Base-by-base conservation (phyloP, 1,140 invertebrate genomes). In the Calephelis virginiensis region DNA sequence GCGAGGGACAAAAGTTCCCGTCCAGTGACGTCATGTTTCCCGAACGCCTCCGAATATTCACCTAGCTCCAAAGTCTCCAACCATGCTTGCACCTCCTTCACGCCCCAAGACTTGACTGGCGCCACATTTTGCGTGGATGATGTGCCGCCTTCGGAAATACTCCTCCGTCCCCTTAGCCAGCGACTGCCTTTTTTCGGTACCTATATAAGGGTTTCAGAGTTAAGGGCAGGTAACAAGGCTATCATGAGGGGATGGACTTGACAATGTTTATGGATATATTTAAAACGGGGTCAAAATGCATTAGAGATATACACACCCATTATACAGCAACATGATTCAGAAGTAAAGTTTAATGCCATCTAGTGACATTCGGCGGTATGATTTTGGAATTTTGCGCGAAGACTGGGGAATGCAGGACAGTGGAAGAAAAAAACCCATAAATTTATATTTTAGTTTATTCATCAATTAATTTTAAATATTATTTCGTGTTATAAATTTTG, bases 1-100 rank as follows among this genome's bases (percentile, higher is more conserved):
- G 97, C 97, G 59, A 99, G 90, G 9, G 95, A 94, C 0, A 99
- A 91, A 10, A 99, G 92, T 82, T 99, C 98, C 28, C 95, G 93
- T 6, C 98, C 98, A 47, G 97, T 94, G 70, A 99, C 97, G 86
- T 99, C 98, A 84, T 99, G 97, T 14, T 94, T 94, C 3, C 95
- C 92, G 80, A 99, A 99, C 56, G 94, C 95, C 74, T 96, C 95
- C 0, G 93, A 92, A 85, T 99, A 99, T 81, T 99, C 97, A 6
- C 93, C 93, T 8, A 99, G 93, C 69, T 97, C 96, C 61, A 99
- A 91, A 1, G 95, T 95, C 66, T 97, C 96, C 61, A 99, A 90
- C 98, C 98, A 99, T 11, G 92, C 92, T 61, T 94, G 94, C 2
- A 96, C 95, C 76, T 96, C 95, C 64, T 94, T 93, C 0, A 95